Evolutionary conservation across 2,797 vertebrate genomes (phyloP).

Genomic region (Myripristis jacobus): DNA sequence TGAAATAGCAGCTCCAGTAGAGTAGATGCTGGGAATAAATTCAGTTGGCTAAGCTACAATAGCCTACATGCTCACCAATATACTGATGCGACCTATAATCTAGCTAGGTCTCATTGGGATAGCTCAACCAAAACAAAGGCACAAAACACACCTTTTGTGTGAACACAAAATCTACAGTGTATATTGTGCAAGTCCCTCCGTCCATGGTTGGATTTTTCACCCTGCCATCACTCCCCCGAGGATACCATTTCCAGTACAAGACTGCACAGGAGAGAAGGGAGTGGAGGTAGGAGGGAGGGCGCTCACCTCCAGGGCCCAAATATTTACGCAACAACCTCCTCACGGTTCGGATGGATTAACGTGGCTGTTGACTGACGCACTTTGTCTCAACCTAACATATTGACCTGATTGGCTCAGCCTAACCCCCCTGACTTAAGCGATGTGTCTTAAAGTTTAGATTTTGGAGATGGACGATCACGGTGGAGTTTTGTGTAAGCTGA

Average conservation of each 20-base stretch:
- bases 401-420: constrained; percentile 24
- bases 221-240: constrained; percentile 30
- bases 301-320: constrained; percentile 15
- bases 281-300: constrained; percentile 14
- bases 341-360: constrained; percentile 30
- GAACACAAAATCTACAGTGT: no score
- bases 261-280: constrained; percentile 20
- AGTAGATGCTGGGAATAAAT: no score
- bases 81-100: no score
- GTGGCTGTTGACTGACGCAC: constrained; percentile 6
- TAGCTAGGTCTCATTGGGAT: no score
- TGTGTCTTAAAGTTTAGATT: constrained; percentile 15
- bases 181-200: neutral
- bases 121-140: no score
- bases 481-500: constrained; percentile 32
- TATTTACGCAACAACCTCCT: constrained; percentile 40
- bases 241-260: constrained; percentile 34
- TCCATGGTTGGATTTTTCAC: constrained; percentile 21
- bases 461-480: constrained; percentile 21
- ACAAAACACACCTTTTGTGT: no score
- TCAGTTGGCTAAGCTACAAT: no score
- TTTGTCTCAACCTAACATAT: constrained; percentile 29
- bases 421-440: constrained; percentile 11
- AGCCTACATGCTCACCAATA: no score
- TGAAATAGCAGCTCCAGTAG: no score